These are phyloP conservation scores for Megalopta genalis DNA, from an alignment of 1,140 invertebrate genomes.

Conservation along the genomic window DNA sequence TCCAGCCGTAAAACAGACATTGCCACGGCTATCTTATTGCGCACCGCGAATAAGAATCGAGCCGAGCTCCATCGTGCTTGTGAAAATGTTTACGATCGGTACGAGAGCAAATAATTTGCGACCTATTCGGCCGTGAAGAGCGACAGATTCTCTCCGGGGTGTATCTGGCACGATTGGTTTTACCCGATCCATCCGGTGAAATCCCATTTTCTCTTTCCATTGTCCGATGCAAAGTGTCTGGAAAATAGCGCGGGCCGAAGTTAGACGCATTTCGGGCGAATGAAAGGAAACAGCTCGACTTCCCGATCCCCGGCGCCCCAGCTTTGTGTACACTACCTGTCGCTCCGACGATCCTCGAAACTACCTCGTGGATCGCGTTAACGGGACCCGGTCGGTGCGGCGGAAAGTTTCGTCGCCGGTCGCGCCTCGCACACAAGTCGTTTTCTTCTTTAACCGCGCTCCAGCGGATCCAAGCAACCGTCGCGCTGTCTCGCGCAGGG, in stretches of 20 bases:
- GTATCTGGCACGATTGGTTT: neutral
- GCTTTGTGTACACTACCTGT: conserved; percentile 18
- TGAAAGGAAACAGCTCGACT: conserved; percentile 17
- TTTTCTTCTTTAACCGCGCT: conserved; percentile 60
- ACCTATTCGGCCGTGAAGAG: too few relatives aligned
- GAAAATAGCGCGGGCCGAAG: neutral
- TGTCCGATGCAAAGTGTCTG: neutral
- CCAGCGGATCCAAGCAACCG: too few relatives aligned
- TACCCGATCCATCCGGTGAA: neutral
- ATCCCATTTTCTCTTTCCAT: neutral
- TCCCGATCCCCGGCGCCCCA: neutral
- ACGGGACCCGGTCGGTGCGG: conserved; percentile 16
- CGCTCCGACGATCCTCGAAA: conserved; percentile 35
- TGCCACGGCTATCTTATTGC: too few relatives aligned
- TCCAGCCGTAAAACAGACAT: too few relatives aligned
- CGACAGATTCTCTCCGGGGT: neutral
- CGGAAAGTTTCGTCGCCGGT: conserved; percentile 31
- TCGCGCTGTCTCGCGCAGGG: too few relatives aligned
- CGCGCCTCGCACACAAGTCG: conserved; percentile 37
- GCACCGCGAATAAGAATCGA: too few relatives aligned
- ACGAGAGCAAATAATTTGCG: too few relatives aligned
- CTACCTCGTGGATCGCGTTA: conserved; percentile 60
- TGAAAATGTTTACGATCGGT: neutral
- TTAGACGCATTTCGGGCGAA: neutral
- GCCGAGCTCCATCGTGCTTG: neutral